Conservation (phyloP, 2,113 vertebrate genomes). For the Parotia lawesii region DNA sequence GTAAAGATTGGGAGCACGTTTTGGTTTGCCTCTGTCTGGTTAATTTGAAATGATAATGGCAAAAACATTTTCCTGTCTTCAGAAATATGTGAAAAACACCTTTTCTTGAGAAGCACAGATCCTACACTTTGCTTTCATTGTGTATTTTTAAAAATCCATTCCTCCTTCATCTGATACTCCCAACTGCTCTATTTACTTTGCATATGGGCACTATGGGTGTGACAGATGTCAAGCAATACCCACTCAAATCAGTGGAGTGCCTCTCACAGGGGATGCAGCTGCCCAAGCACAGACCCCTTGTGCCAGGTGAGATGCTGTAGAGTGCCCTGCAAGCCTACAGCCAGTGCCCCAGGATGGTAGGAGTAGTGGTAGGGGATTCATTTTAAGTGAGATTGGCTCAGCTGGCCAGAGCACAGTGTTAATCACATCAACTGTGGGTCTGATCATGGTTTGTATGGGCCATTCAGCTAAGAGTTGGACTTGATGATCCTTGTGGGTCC, state of each 20-base stretch:
- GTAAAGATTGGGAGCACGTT: background rate
- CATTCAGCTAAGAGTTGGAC: background rate
- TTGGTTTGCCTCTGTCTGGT: background rate
- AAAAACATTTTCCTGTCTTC: background rate
- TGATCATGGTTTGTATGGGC: background rate
- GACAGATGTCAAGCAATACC: background rate
- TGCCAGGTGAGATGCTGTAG: background rate
- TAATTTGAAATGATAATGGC: background rate
- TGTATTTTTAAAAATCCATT: background rate
- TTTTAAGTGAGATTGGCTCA: background rate
- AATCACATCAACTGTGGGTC: no score
- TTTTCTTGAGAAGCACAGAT: background rate
- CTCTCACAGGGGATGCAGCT: background rate
- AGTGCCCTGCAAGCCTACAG: background rate
- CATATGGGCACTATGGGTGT: background rate
- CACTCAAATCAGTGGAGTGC: background rate
- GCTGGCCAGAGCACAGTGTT: background rate
- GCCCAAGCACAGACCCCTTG: background rate
- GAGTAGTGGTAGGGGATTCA: background rate
- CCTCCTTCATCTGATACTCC: background rate
- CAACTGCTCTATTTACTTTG: background rate
- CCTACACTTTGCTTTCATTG: background rate
- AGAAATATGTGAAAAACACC: background rate
- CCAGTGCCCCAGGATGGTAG: accelerated
- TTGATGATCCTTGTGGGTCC: background rate